A percentile compares a stretch with the other conserved stretches of the same genome.
Evolutionary conservation across 2,113 vertebrate genomes (phyloP).

Genomic region (Martes martes): DNA sequence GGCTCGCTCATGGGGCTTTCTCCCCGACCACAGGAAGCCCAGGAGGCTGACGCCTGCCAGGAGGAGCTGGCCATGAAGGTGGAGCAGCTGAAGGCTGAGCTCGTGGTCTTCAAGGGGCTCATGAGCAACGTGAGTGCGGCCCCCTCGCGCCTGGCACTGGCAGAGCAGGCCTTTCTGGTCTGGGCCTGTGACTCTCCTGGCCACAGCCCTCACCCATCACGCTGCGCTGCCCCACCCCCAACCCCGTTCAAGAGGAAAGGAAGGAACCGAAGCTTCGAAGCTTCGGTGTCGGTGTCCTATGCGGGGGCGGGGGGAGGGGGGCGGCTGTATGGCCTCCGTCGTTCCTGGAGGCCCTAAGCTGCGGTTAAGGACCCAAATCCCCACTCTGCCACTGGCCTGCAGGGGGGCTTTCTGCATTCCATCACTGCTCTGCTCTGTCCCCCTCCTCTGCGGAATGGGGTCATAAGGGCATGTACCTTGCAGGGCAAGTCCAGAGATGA

Average conservation of each 20-base stretch:
- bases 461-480: rapidly evolving
- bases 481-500: not conserved
- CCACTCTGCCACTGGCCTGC: not conserved
- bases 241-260: not conserved
- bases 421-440: not conserved
- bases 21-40: constrained; percentile 85
- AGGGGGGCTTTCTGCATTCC: not conserved
- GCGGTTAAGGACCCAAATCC: rapidly evolving
- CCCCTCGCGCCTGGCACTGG: rapidly evolving
- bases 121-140: constrained; percentile 95
- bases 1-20: rapidly evolving
- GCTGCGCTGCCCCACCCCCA: too few species aligned
- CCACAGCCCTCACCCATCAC: rapidly evolving
- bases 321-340: rapidly evolving
- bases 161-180: not conserved
- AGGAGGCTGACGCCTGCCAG: constrained; percentile 95
- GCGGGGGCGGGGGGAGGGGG: too few species aligned
- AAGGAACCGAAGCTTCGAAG: not conserved
- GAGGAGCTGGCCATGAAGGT: constrained; percentile 95
- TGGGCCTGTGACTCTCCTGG: not conserved
- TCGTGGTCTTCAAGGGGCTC: constrained; percentile 98
- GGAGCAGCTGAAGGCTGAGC: constrained; percentile 94
- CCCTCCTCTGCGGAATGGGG: not conserved
- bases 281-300: rapidly evolving
- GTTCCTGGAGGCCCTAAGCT: not conserved